These are phyloP conservation scores for Megaceryle alcyon DNA, from an alignment of 2,797 vertebrate genomes.

Conservation along the genomic window DNA sequence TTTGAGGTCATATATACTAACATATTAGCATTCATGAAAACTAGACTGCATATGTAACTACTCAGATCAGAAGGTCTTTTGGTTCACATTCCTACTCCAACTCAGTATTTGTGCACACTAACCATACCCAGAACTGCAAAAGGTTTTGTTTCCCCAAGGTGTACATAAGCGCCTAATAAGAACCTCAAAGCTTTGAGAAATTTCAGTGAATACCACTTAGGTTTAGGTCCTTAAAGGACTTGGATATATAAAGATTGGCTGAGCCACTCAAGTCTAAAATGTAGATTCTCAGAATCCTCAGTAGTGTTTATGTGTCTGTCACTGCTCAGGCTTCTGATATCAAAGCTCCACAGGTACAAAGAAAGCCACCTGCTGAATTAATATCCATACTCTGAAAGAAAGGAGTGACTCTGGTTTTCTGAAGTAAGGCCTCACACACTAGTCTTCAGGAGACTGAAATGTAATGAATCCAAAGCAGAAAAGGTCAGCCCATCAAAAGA, in stretches of 20 bases:
- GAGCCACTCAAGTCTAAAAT: not conserved
- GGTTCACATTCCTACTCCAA: not conserved
- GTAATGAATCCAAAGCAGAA: not conserved
- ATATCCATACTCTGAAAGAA: not conserved
- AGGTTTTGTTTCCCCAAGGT: not conserved
- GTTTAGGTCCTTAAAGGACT: not conserved
- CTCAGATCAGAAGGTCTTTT: not conserved
- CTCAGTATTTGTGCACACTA: not conserved
- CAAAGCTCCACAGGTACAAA: not conserved
- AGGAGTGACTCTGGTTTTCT: not conserved
- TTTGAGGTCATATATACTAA: slow-evolving; percentile 16
- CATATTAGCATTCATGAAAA: not conserved
- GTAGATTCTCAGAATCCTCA: not conserved
- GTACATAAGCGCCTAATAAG: not conserved
- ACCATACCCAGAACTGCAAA: not conserved
- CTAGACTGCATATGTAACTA: not conserved
- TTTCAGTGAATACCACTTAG: not conserved
- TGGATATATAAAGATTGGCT: not conserved
- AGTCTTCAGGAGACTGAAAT: not conserved
- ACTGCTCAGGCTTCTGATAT: not conserved
- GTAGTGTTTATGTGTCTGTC: not conserved
- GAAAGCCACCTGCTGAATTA: not conserved
- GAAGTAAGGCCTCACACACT: not conserved
- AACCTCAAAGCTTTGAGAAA: not conserved
- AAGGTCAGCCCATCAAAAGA: not conserved